Percentiles rank a stretch among this genome's conserved stretches.
phyloP scores from a whole-genome alignment of 2,797 vertebrate species.

The Psittacula echo region DNA sequence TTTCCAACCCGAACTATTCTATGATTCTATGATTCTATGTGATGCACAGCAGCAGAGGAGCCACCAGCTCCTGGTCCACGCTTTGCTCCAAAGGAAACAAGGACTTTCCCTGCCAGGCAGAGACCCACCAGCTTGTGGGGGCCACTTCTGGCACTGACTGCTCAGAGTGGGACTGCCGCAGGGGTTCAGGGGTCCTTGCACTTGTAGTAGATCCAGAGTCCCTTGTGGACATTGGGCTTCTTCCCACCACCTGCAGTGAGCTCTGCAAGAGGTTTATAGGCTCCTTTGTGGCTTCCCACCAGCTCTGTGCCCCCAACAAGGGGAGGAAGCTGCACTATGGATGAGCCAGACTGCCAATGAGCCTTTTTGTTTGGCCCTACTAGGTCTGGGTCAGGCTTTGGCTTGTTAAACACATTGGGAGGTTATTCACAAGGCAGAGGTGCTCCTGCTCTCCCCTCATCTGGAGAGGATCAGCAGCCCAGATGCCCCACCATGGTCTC shows the following conservation, averaged over 20 bases:
- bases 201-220: background rate
- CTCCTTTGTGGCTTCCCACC: background rate
- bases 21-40: too few species aligned
- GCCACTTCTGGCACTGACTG: background rate
- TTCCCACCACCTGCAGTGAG: rapidly evolving
- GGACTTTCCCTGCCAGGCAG: background rate
- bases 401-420: background rate
- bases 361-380: background rate
- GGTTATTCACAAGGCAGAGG: background rate
- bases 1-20: too few species aligned
- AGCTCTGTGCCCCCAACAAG: rapidly evolving
- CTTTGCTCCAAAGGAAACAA: background rate
- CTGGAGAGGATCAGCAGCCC: background rate
- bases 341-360: background rate
- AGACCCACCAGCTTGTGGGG: background rate
- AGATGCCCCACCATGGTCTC: rapidly evolving
- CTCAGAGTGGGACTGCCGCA: rapidly evolving
- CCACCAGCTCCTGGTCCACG: background rate
- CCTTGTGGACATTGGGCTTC: background rate
- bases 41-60: background rate
- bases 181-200: background rate
- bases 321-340: background rate
- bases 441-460: background rate
- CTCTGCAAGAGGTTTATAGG: background rate
- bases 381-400: background rate